Percentiles rank a stretch among this genome's conserved stretches.
These are phyloP conservation scores for Pica pica DNA, from an alignment of 2,113 vertebrate genomes.

Conservation along the genomic window DNA sequence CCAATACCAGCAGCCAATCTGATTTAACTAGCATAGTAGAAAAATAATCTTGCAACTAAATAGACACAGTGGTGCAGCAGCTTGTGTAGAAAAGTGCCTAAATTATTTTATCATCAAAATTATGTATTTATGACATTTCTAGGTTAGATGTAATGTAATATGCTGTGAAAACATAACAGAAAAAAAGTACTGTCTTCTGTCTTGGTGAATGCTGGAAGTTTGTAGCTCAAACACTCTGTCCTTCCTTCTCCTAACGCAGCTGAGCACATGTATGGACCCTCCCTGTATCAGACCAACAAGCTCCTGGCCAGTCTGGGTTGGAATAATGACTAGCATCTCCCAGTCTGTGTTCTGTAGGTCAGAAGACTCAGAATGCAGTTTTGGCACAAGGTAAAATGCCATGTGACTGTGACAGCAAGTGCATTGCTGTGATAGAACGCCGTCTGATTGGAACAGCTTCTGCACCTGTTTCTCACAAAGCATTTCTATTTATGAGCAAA, in stretches of 20 bases:
- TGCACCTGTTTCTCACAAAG: background rate
- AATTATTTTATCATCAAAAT: slow-evolving; percentile 15
- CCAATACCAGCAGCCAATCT: background rate
- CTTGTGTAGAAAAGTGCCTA: background rate
- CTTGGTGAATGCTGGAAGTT: background rate
- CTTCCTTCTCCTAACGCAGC: background rate
- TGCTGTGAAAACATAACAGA: background rate
- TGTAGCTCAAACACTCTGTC: background rate
- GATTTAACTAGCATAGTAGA: background rate
- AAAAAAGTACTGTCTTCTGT: background rate
- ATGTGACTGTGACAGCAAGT: background rate
- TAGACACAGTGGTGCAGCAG: background rate
- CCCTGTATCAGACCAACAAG: background rate
- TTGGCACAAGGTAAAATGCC: slow-evolving; percentile 37
- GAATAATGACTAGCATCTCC: background rate
- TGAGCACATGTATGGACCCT: background rate
- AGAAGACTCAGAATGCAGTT: slow-evolving; percentile 16
- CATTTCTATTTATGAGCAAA: background rate
- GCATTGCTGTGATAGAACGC: background rate
- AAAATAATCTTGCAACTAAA: background rate
- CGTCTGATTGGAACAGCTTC: background rate
- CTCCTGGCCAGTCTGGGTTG: background rate
- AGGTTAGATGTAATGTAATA: background rate
- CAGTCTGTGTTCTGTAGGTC: background rate
- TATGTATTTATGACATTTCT: slow-evolving; percentile 15